Conservation (phyloP, 2,113 vertebrate species). For the Heteronetta atricapilla region DNA sequence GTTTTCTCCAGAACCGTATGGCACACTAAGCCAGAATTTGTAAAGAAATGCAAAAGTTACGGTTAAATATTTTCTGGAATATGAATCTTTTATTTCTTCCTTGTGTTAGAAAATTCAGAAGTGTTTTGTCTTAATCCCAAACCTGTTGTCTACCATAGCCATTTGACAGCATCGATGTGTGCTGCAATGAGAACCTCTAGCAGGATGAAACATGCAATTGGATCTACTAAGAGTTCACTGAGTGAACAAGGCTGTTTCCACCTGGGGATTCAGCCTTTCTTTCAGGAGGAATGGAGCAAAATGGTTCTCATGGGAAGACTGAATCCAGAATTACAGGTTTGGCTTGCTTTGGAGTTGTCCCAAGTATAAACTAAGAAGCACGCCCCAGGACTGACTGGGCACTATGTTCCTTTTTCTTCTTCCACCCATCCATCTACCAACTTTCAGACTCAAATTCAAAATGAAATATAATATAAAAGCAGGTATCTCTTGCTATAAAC, state of each 20-base stretch:
- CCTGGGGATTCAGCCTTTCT: not conserved
- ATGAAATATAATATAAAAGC: not conserved
- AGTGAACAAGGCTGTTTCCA: not conserved
- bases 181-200: not conserved
- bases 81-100: not conserved
- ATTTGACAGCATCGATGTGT: not conserved
- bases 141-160: not conserved
- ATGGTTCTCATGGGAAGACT: not conserved
- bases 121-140: not conserved
- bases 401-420: not conserved
- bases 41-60: not conserved
- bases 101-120: not conserved
- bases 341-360: not conserved
- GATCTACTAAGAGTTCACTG: not conserved
- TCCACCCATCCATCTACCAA: not conserved
- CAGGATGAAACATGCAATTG: not conserved
- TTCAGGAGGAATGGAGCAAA: not conserved
- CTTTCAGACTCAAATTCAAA: not conserved
- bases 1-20: not conserved
- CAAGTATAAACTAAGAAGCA: not conserved
- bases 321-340: not conserved
- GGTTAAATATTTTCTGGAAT: not conserved
- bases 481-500: not conserved
- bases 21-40: not conserved
- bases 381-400: not conserved